These are phyloP conservation scores for Malthinus seriepunctatus DNA, from an alignment of 2,888 invertebrate species.

Conservation along the genomic window DNA sequence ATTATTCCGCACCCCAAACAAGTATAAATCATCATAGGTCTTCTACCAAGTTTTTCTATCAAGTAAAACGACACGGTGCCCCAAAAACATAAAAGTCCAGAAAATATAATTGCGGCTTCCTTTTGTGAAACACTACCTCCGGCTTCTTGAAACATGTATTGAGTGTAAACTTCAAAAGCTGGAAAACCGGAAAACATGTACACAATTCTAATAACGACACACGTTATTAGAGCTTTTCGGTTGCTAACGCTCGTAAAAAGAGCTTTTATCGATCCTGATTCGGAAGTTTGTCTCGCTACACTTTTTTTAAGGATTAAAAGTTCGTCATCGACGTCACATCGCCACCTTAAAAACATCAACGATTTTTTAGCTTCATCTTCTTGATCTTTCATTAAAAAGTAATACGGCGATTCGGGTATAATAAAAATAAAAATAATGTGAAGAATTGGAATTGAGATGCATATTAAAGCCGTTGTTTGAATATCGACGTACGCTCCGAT, in stretches of 20 bases:
- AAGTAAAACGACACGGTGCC: slow-evolving; percentile 32
- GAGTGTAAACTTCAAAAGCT: slow-evolving; percentile 40
- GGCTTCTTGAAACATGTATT: slow-evolving; percentile 43
- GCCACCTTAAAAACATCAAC: slow-evolving; percentile 37
- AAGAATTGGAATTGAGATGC: slow-evolving; percentile 60
- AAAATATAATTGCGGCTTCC: slow-evolving; percentile 43
- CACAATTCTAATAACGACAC: slow-evolving; percentile 40
- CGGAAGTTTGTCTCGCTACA: slow-evolving; percentile 43
- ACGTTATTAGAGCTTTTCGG: slow-evolving; percentile 41
- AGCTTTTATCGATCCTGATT: slow-evolving; percentile 43
- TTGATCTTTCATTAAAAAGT: slow-evolving; percentile 38
- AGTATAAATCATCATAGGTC: slow-evolving; percentile 37
- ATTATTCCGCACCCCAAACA: slow-evolving; percentile 33
- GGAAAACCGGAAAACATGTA: slow-evolving; percentile 41
- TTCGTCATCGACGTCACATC: slow-evolving; percentile 38
- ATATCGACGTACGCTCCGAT: slow-evolving; percentile 63
- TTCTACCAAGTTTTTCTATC: slow-evolving; percentile 39
- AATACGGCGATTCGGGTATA: slow-evolving; percentile 63
- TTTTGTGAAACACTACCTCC: slow-evolving; percentile 40
- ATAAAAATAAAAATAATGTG: slow-evolving; percentile 61
- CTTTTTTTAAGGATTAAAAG: slow-evolving; percentile 37
- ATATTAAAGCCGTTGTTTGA: slow-evolving; percentile 58
- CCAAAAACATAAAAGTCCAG: slow-evolving; percentile 29
- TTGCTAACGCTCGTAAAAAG: slow-evolving; percentile 39
- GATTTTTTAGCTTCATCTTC: slow-evolving; percentile 38